phyloP scores from a whole-genome alignment of 1,140 invertebrate species.

The Littorina saxatilis region DNA sequence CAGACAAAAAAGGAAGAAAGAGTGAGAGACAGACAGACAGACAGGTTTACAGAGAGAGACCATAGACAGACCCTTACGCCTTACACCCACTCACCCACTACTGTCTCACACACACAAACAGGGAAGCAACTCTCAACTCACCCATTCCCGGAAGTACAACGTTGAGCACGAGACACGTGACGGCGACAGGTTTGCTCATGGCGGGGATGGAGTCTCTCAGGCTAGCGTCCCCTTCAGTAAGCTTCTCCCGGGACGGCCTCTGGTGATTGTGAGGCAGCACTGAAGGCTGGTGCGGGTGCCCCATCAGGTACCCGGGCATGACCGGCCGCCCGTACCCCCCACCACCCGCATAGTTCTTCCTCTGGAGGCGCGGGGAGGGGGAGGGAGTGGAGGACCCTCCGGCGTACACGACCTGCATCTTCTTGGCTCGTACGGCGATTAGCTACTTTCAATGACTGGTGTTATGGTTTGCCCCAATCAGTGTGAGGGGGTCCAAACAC shows the following conservation, averaged over 20 bases:
- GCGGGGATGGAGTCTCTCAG: conserved; percentile 75
- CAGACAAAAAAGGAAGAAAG: no score
- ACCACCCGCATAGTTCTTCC: conserved; percentile 50
- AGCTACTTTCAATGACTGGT: no score
- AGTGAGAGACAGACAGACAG: no score
- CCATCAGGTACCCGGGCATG: conserved; percentile 58
- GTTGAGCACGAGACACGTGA: conserved; percentile 76
- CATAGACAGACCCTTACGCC: no score
- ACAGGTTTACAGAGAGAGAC: no score
- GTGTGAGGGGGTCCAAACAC: no score
- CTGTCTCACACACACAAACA: no score
- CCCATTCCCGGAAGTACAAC: conserved; percentile 77
- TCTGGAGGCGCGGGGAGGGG: conserved; percentile 61
- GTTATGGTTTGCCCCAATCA: no score
- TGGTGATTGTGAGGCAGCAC: neutral
- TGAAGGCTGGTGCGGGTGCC: conserved; percentile 30
- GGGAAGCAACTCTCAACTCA: no score
- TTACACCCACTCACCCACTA: no score
- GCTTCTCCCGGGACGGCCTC: conserved; percentile 51
- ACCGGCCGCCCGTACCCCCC: conserved; percentile 63
- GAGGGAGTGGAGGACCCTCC: conserved; percentile 65
- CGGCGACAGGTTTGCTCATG: conserved; percentile 75
- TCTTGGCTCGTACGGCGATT: no score
- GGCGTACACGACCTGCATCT: conserved; percentile 70
- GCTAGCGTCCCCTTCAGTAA: conserved; percentile 56